A percentile compares a stretch with the other conserved stretches of the same genome.
Evolutionary conservation across 2,113 vertebrate genomes (phyloP).

Genomic region (Kryptolebias marmoratus): DNA sequence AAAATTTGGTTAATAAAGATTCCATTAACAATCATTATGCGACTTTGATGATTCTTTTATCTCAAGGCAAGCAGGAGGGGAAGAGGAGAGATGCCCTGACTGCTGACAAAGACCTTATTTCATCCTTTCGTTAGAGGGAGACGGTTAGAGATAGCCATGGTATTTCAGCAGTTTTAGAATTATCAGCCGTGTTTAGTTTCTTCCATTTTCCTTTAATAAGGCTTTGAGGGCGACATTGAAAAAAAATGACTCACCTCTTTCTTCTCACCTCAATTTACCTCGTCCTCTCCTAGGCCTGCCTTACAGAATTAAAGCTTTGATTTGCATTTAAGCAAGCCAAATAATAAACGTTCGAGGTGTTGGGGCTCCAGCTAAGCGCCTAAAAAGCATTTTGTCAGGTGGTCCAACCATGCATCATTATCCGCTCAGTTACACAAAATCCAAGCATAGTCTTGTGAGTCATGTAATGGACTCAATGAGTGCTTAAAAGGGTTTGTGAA

Average conservation of each 20-base stretch:
- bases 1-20: constrained; percentile 76
- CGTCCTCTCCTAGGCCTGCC: constrained; percentile 44
- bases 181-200: constrained; percentile 56
- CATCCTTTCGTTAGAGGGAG: constrained; percentile 58
- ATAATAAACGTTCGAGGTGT: constrained; percentile 64
- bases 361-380: constrained; percentile 33
- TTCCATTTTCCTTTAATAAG: constrained; percentile 49
- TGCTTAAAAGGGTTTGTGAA: not conserved
- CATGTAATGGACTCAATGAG: constrained; percentile 21
- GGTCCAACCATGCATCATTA: constrained; percentile 26
- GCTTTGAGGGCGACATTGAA: constrained; percentile 51
- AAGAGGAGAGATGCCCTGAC: constrained; percentile 61
- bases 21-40: constrained; percentile 72
- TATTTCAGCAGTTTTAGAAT: constrained; percentile 47
- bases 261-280: constrained; percentile 66
- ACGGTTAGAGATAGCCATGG: constrained; percentile 64
- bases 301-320: constrained; percentile 42
- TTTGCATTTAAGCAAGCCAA: constrained; percentile 66
- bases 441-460: constrained; percentile 28
- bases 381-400: constrained; percentile 35
- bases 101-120: constrained; percentile 78
- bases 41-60: constrained; percentile 77
- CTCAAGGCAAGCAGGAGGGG: constrained; percentile 63
- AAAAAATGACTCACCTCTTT: constrained; percentile 56
- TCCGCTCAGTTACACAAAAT: constrained; percentile 28